Conservation (phyloP, 2,797 vertebrate genomes). For the Odontamblyopus rebecca region DNA sequence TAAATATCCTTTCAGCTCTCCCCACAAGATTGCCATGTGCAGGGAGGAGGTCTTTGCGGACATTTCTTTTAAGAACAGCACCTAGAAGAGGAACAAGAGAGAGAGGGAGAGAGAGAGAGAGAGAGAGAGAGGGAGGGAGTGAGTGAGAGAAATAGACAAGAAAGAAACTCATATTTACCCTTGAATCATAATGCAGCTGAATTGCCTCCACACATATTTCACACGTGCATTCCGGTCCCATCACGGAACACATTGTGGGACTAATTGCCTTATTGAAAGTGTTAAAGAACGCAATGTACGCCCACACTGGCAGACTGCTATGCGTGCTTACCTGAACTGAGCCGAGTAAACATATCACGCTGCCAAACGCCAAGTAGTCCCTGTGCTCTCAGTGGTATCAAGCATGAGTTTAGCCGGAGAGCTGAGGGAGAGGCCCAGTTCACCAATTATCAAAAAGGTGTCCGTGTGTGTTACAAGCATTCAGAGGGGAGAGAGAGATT, state of each 20-base stretch:
- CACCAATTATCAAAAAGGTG: slow-evolving; percentile 75
- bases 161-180: slow-evolving; percentile 56
- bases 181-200: slow-evolving; percentile 42
- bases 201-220: slow-evolving; percentile 34
- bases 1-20: slow-evolving; percentile 40
- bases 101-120: slow-evolving; percentile 5
- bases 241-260: slow-evolving; percentile 36
- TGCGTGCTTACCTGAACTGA: slow-evolving; percentile 55
- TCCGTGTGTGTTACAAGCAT: slow-evolving; percentile 60
- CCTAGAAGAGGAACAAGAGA: slow-evolving; percentile 44
- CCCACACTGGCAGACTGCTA: slow-evolving; percentile 29
- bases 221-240: slow-evolving; percentile 29
- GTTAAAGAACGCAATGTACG: slow-evolving; percentile 19
- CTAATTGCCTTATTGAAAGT: slow-evolving; percentile 40
- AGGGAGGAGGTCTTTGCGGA: slow-evolving; percentile 47
- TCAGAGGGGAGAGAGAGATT: slow-evolving; percentile 62
- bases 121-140: slow-evolving; percentile 37
- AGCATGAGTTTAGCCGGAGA: slow-evolving; percentile 61
- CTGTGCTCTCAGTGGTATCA: slow-evolving; percentile 55
- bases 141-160: slow-evolving; percentile 56
- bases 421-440: slow-evolving; percentile 56
- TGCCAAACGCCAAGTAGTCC: slow-evolving; percentile 57
- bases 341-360: slow-evolving; percentile 58
- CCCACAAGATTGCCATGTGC: slow-evolving; percentile 37
- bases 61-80: slow-evolving; percentile 52